These are phyloP conservation scores for Aramus guarauna DNA, from an alignment of 2,113 vertebrate genomes.

Conservation along the genomic window DNA sequence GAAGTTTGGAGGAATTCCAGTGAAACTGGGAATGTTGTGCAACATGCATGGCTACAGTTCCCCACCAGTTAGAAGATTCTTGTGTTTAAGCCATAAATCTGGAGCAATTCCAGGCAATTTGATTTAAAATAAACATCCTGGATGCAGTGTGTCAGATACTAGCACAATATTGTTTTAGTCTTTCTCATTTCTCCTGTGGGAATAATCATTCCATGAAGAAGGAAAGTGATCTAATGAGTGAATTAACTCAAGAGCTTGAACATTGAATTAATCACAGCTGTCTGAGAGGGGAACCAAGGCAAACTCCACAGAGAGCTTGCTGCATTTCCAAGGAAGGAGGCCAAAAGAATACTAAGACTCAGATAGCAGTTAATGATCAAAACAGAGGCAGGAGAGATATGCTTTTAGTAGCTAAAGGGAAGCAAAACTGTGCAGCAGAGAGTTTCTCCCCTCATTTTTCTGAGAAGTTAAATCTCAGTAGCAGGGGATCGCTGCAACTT, in stretches of 20 bases:
- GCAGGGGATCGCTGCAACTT: neutral
- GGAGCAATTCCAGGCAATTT: constrained; percentile 39
- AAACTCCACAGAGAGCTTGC: constrained; percentile 40
- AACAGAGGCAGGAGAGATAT: neutral
- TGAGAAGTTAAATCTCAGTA: neutral
- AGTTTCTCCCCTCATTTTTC: neutral
- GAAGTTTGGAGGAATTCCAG: constrained; percentile 25
- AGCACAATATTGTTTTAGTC: constrained; percentile 37
- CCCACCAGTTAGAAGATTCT: neutral
- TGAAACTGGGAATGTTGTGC: neutral
- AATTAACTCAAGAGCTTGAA: constrained; percentile 61
- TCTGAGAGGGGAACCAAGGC: constrained; percentile 46
- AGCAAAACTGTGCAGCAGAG: neutral
- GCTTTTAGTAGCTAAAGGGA: neutral
- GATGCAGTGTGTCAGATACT: constrained; percentile 44
- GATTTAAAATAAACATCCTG: constrained; percentile 64
- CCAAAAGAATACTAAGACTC: neutral
- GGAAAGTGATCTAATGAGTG: constrained; percentile 65
- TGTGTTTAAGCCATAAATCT: constrained; percentile 31
- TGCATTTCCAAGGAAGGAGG: constrained; percentile 39
- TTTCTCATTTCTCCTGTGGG: constrained; percentile 48
- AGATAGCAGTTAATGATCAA: neutral
- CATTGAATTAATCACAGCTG: constrained; percentile 65
- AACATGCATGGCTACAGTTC: neutral
- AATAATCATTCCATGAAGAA: constrained; percentile 59